These are phyloP conservation scores for Pangasius sanitwongsei DNA, from an alignment of 2,797 vertebrate species.

Conservation along the genomic window DNA sequence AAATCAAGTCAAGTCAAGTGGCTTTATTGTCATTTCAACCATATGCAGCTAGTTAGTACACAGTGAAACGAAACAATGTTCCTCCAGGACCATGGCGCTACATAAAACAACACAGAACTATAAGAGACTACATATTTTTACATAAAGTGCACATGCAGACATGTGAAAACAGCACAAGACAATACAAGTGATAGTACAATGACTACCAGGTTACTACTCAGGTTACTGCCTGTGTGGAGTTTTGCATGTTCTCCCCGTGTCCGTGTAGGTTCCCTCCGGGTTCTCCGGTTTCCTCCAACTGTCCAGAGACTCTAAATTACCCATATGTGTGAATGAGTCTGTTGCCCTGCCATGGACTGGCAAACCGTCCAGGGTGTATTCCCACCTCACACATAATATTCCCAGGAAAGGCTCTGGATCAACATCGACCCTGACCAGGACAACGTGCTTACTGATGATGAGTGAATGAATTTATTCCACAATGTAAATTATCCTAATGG, in stretches of 20 bases:
- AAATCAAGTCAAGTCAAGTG: neutral
- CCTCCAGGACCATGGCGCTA: no score
- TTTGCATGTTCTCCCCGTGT: no score
- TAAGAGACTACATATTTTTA: no score
- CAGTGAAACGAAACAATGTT: no score
- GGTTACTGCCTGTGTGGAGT: neutral
- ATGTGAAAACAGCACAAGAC: no score
- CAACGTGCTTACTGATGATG: neutral
- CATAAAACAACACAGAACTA: no score
- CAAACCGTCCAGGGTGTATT: neutral
- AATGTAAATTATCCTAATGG: neutral
- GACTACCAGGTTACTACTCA: no score
- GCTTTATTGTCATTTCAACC: no score
- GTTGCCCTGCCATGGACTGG: neutral
- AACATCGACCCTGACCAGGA: neutral
- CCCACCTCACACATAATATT: neutral
- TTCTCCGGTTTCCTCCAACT: neutral
- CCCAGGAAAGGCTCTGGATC: neutral
- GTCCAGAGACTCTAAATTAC: neutral
- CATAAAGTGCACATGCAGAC: no score
- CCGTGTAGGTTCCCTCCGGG: neutral
- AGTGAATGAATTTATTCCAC: neutral
- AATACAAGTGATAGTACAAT: no score
- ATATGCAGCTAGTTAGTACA: no score
- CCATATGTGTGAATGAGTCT: neutral